A percentile compares a stretch with the other conserved stretches of the same genome.
phyloP scores from a whole-genome alignment of 2,113 vertebrate genomes.

The Euleptes europaea region DNA sequence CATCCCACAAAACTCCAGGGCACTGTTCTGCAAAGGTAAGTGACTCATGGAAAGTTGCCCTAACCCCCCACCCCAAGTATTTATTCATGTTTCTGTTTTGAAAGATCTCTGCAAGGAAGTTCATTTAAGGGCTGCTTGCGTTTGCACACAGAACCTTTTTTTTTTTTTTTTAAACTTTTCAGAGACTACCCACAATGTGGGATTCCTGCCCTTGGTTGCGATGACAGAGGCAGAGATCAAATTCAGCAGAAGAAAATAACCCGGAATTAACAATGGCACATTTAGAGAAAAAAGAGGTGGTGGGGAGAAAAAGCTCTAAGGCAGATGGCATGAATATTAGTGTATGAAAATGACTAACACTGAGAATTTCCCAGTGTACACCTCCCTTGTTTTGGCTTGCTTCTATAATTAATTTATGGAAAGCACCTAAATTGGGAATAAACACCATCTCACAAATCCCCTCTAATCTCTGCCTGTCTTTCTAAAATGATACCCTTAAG shows the following conservation, averaged over 20 bases:
- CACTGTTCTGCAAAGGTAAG: neutral
- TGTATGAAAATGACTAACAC: conserved; percentile 69
- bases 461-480: conserved; percentile 65
- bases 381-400: conserved; percentile 60
- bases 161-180: neutral
- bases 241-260: neutral
- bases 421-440: conserved; percentile 71
- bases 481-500: conserved; percentile 56
- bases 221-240: neutral
- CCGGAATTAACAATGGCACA: conserved; percentile 11
- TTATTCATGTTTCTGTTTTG: too few species aligned
- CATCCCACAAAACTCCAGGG: neutral
- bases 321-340: conserved; percentile 72
- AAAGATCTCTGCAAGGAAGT: fast-evolving
- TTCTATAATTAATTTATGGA: conserved; percentile 75
- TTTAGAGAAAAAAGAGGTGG: conserved; percentile 15
- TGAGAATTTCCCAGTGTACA: conserved; percentile 70
- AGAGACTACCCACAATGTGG: neutral
- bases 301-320: conserved; percentile 14
- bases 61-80: neutral
- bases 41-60: neutral
- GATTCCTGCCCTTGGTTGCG: neutral
- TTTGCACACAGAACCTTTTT: neutral
- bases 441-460: conserved; percentile 69
- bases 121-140: neutral